Evolutionary conservation across 2,888 invertebrate genomes (phyloP).

Genomic region (Oscheius sp.): DNA sequence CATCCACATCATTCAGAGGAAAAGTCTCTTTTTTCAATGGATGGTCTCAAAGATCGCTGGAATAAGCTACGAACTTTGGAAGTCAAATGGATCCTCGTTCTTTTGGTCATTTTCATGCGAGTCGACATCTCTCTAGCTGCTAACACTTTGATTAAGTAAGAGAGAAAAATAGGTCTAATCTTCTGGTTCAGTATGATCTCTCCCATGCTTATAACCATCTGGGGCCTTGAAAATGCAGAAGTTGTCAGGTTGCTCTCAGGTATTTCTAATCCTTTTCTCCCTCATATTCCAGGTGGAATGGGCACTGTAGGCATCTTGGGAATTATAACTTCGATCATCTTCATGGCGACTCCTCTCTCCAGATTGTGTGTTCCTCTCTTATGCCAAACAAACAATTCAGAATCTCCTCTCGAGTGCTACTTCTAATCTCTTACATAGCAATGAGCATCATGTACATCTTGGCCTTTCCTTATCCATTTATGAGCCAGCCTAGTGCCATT

Average conservation of each 20-base stretch:
- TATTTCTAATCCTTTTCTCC: no score
- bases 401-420: not conserved
- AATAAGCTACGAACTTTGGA: not conserved
- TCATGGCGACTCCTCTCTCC: not conserved
- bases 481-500: not conserved
- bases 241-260: not conserved
- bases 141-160: no score
- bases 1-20: not conserved
- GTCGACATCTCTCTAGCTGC: no score
- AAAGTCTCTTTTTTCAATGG: not conserved
- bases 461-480: slow-evolving; percentile 15
- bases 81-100: not conserved
- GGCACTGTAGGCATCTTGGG: not conserved
- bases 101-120: not conserved
- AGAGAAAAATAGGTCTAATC: no score
- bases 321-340: not conserved
- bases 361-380: not conserved
- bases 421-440: not conserved
- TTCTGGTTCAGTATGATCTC: slow-evolving; percentile 4
- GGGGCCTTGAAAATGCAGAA: not conserved
- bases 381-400: not conserved
- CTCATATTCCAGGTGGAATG: no score
- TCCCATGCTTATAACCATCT: slow-evolving; percentile 10
- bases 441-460: slow-evolving; percentile 2
- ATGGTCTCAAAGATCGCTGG: not conserved